These are phyloP conservation scores for Festucalex cinctus DNA, from an alignment of 2,113 vertebrate species.

Conservation along the genomic window DNA sequence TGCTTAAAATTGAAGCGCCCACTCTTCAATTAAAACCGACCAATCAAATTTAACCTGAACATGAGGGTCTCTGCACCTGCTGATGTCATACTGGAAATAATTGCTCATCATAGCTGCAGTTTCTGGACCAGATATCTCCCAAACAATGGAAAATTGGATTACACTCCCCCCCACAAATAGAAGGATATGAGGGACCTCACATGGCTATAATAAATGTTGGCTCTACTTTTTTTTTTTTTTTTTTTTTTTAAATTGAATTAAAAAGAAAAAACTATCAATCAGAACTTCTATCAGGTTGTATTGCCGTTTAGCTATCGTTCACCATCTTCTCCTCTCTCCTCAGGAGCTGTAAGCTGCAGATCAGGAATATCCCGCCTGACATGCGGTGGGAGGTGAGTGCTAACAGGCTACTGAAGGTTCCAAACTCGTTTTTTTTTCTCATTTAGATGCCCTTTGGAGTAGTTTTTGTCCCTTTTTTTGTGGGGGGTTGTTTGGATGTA, in stretches of 20 bases:
- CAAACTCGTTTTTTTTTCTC: constrained; percentile 29
- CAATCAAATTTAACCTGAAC: background rate
- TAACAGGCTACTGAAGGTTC: constrained; percentile 53
- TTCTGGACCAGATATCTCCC: background rate
- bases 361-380: constrained; percentile 93
- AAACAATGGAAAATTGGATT: background rate
- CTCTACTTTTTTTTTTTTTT: background rate
- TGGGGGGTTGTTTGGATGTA: constrained; percentile 22
- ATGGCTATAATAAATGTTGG: background rate
- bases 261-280: too few species aligned
- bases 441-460: constrained; percentile 7
- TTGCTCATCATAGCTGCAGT: background rate
- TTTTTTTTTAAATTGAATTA: background rate
- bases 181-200: background rate
- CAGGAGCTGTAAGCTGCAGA: constrained; percentile 93
- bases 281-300: background rate
- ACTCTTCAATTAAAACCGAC: constrained; percentile 13
- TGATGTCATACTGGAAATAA: constrained; percentile 6
- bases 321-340: constrained; percentile 27
- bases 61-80: constrained; percentile 27
- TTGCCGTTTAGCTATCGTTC: constrained; percentile 20
- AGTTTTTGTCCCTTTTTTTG: constrained; percentile 16
- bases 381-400: constrained; percentile 93
- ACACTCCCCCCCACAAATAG: too few species aligned
- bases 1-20: constrained; percentile 14